phyloP scores from a whole-genome alignment of 2,113 vertebrate genomes.

The Trichomycterus rosablanca region DNA sequence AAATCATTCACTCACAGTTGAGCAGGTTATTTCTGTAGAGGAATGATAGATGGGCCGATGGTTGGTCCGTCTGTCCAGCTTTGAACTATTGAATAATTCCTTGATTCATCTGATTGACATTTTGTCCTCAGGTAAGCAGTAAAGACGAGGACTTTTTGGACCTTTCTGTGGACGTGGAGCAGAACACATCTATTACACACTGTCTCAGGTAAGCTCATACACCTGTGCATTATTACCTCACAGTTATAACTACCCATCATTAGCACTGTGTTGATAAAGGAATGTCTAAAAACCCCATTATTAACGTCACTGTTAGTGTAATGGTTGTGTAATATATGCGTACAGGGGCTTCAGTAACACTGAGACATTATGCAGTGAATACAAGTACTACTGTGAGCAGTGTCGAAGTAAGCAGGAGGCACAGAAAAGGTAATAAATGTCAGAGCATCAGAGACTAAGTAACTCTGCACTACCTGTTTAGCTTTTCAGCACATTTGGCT shows the following conservation, averaged over 20 bases:
- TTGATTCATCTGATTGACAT: no score
- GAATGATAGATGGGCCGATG: no score
- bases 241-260: not conserved
- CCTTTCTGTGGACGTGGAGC: conserved; percentile 89
- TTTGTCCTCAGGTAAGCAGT: conserved; percentile 93
- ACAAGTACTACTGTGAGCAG: conserved; percentile 92
- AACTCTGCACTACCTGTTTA: no score
- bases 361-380: conserved; percentile 89
- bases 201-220: conserved; percentile 77
- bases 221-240: not conserved
- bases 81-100: no score
- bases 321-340: not conserved
- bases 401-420: conserved; percentile 92
- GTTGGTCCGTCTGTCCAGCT: no score
- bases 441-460: no score
- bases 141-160: conserved; percentile 93
- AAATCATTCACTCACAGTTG: no score
- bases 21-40: no score
- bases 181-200: conserved; percentile 92
- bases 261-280: not conserved
- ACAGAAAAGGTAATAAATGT: conserved; percentile 79
- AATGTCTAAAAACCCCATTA: no score
- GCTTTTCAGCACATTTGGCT: no score
- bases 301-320: not conserved
- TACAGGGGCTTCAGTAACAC: conserved; percentile 90